phyloP scores from a whole-genome alignment of 2,113 vertebrate genomes.

The Progne subis region DNA sequence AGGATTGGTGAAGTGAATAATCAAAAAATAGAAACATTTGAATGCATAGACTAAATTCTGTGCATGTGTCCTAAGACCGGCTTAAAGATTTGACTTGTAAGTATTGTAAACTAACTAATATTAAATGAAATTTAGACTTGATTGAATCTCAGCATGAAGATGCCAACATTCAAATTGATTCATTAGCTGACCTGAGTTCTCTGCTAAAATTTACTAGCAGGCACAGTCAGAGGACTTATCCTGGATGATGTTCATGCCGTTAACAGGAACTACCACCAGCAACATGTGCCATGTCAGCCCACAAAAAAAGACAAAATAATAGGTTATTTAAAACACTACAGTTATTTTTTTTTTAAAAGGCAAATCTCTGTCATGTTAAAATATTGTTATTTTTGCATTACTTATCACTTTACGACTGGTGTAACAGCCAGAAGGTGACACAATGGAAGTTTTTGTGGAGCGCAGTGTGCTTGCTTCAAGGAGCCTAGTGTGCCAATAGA shows the following conservation, averaged over 20 bases:
- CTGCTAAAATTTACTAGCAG: constrained; percentile 19
- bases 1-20: constrained; percentile 41
- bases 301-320: neutral
- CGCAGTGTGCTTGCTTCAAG: neutral
- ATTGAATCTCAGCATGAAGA: constrained; percentile 39
- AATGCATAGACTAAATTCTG: neutral
- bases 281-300: neutral
- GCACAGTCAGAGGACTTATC: constrained; percentile 7
- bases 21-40: constrained; percentile 3
- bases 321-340: neutral
- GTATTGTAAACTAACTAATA: constrained; percentile 1
- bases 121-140: constrained; percentile 35
- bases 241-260: neutral
- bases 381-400: neutral
- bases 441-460: constrained; percentile 61
- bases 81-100: neutral
- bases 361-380: neutral
- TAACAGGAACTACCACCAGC: neutral
- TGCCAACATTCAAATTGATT: constrained; percentile 36
- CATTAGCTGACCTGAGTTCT: constrained; percentile 46
- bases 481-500: neutral
- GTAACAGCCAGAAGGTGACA: neutral
- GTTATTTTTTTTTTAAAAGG: neutral
- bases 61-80: neutral
- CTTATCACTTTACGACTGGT: neutral